Conservation (phyloP, 1,140 invertebrate genomes). For the Hetaerina americana region DNA sequence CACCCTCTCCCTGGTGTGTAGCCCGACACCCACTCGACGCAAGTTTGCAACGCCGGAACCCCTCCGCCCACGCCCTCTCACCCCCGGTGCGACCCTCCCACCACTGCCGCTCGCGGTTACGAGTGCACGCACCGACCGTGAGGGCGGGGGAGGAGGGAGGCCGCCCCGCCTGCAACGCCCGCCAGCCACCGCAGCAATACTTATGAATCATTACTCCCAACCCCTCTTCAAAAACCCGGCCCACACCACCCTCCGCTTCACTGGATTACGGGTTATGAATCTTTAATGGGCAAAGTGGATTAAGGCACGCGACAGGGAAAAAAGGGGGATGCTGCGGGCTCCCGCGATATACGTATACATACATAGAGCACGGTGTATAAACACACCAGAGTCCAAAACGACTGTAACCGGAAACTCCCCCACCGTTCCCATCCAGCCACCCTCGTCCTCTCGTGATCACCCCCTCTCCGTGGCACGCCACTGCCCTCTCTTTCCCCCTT, state of each 20-base stretch:
- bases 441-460: too few relatives aligned
- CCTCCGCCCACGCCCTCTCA: neutral
- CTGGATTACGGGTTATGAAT: conserved; percentile 11
- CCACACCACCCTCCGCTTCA: neutral
- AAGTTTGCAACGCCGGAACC: neutral
- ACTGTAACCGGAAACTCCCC: too few relatives aligned
- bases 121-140: neutral
- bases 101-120: neutral
- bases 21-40: too few relatives aligned
- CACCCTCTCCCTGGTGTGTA: too few relatives aligned
- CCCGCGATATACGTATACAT: neutral
- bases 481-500: too few relatives aligned
- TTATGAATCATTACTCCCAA: conserved; percentile 15
- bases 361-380: too few relatives aligned
- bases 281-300: conserved; percentile 14
- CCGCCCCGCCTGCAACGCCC: neutral
- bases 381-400: too few relatives aligned
- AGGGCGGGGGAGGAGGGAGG: too few relatives aligned
- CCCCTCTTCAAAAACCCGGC: neutral
- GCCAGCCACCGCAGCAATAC: conserved; percentile 6
- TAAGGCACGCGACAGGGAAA: conserved; percentile 1
- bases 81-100: neutral
- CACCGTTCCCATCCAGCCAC: too few relatives aligned
- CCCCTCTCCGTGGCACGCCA: too few relatives aligned
- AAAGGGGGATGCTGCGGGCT: neutral